A percentile compares a stretch with the other conserved stretches of the same genome.
These are phyloP conservation scores for Mesembrinibis cayennensis DNA, from an alignment of 2,113 vertebrate genomes.

Conservation along the genomic window DNA sequence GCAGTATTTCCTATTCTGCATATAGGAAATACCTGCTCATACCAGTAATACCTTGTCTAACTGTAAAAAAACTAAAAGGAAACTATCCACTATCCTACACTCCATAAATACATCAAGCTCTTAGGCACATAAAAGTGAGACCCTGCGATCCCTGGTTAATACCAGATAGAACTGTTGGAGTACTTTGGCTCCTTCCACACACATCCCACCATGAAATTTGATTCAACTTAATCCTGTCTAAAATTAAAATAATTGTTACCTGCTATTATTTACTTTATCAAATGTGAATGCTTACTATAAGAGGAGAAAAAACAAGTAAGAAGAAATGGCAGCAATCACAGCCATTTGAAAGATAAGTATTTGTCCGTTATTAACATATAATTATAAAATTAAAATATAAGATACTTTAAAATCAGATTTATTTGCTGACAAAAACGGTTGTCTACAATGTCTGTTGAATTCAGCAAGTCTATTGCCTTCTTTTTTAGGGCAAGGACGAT, in stretches of 20 bases:
- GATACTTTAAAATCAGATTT: not conserved
- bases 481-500: not conserved
- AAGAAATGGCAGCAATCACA: not conserved
- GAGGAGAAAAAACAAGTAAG: not conserved
- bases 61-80: not conserved
- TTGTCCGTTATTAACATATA: not conserved
- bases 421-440: not conserved
- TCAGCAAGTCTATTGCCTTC: not conserved
- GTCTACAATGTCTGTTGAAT: not conserved
- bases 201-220: not conserved
- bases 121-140: slow-evolving; percentile 27
- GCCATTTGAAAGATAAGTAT: not conserved
- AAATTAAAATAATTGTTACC: not conserved
- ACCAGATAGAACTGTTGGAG: not conserved
- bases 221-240: not conserved
- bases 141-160: not conserved
- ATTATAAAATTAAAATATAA: not conserved
- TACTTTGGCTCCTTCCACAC: not conserved
- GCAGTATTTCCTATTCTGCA: slow-evolving; percentile 15
- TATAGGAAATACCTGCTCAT: slow-evolving; percentile 47
- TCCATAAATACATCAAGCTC: slow-evolving; percentile 35
- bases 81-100: slow-evolving; percentile 36
- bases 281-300: not conserved
- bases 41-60: slow-evolving; percentile 37
- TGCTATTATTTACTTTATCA: not conserved